Evolutionary conservation across 2,888 invertebrate genomes (phyloP), one percentile per base, ranked within the genome.

Genomic region (Parochlus steinenii): DNA sequence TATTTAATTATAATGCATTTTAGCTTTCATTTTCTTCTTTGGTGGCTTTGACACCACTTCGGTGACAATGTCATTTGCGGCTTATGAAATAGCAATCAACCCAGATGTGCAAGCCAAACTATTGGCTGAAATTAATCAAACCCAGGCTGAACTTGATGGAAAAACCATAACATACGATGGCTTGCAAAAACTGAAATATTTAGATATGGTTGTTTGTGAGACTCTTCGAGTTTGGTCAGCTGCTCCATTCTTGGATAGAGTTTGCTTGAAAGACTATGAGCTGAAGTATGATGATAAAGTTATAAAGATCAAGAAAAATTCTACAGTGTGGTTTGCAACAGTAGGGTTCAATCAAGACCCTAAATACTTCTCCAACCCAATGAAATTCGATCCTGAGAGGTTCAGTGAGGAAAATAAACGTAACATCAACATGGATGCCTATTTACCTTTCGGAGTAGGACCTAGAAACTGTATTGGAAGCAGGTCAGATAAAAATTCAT

Each of bases 141-240:
- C 61, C 3, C 50, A 61, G 4, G 45, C 43, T 1, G 56, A 58
- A n/a, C 37, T 56, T 4, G 55, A 57, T 5, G 58, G 53, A 0
- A 61, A 57, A 4, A 56, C 55, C 11, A 49, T 69, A 1, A 60
- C 56, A 29, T 71, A 68, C 41, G 65, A 64, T 18, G 54, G 56
- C 1, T 50, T 73, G 1, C 56, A 63, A 38, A 57, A 55, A 19
- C 62, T 73, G 67, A 58, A 59, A 15, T 73, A 72, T 39, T 48
- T 73, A 56, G 71, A 72, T 38, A 69, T 69, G 69, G 67, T 71
- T 1, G 48, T 71, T 0, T 65, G 67, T 45, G 68, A 68, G 45
- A 39, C 57, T 0, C 45, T 68, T 4, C 48, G 68, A n/a, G 48
- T 50, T 31, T 36, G 36, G 36, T 24, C 36, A 6, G 24, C 24